Conservation (phyloP, 2,888 invertebrate genomes). For the Caenorhabditis wallacei region DNA sequence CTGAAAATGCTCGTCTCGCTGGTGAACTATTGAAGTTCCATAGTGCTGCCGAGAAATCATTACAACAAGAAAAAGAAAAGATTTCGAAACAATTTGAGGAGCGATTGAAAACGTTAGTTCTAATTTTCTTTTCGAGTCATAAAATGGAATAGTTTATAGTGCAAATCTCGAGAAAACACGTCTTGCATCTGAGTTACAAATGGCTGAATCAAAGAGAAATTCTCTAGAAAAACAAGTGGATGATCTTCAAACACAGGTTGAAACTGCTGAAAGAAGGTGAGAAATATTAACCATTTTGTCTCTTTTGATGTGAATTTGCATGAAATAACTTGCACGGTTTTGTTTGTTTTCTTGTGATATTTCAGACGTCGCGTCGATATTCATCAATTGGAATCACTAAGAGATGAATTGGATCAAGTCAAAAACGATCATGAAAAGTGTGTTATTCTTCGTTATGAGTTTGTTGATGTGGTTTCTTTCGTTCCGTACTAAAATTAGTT, state of each 20-base stretch:
- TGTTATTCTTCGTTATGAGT: constrained; percentile 17
- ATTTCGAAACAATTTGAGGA: constrained; percentile 62
- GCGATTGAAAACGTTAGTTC: constrained; percentile 57
- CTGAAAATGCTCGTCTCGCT: constrained; percentile 77
- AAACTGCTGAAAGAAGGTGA: constrained; percentile 60
- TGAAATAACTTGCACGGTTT: constrained; percentile 45
- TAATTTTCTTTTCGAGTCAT: neutral
- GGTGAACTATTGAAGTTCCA: constrained; percentile 74
- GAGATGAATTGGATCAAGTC: constrained; percentile 48
- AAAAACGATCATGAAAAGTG: constrained; percentile 54
- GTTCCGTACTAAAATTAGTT: constrained; percentile 23
- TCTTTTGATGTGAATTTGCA: constrained; percentile 11
- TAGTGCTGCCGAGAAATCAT: constrained; percentile 45
- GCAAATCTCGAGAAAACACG: constrained; percentile 55
- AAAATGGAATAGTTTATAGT: constrained; percentile 44
- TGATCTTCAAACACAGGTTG: constrained; percentile 35
- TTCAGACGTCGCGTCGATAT: constrained; percentile 54
- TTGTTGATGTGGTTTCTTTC: neutral
- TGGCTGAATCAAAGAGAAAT: constrained; percentile 22
- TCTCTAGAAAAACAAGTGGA: constrained; percentile 30
- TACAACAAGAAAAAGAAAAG: constrained; percentile 56
- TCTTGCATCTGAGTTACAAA: constrained; percentile 58
- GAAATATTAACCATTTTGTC: neutral
- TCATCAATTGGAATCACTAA: constrained; percentile 48
- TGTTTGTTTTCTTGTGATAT: constrained; percentile 40